These are phyloP conservation scores for Microlaimidae sp. DNA, from an alignment of 2,888 invertebrate genomes.

Conservation along the genomic window DNA sequence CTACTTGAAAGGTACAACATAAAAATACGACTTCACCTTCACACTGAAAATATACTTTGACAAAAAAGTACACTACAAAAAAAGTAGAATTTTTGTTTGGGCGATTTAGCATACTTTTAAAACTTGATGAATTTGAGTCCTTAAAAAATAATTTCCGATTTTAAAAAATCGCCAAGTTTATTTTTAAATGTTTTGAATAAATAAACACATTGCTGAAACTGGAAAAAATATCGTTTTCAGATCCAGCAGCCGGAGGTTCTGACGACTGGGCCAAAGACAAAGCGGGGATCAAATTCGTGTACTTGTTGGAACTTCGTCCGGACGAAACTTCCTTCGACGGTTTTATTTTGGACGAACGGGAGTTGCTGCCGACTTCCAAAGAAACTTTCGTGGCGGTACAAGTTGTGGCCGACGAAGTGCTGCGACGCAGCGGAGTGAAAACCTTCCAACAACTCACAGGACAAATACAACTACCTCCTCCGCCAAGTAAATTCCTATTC, in stretches of 20 bases:
- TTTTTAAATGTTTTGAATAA: no score
- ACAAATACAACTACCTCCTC: conserved; percentile 1
- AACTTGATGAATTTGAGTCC: no score
- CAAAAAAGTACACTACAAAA: no score
- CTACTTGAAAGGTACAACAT: no score
- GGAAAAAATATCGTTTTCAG: no score
- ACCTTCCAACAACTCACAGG: background rate
- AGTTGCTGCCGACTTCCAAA: conserved; percentile 30
- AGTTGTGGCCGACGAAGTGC: conserved; percentile 27
- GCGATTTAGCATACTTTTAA: no score
- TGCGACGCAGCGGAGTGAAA: conserved; percentile 7
- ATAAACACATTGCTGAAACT: no score
- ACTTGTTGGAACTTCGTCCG: conserved; percentile 31
- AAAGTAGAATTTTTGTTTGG: no score
- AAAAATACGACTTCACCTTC: no score
- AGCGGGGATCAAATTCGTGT: conserved; percentile 30
- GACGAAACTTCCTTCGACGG: conserved; percentile 29
- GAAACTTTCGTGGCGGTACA: conserved; percentile 34
- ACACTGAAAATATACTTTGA: no score
- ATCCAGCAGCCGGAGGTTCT: conserved; percentile 32
- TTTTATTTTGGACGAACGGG: conserved; percentile 29
- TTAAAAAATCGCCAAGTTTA: no score
- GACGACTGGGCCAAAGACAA: conserved; percentile 35
- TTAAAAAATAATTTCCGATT: no score
- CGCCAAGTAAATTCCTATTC: background rate